phyloP scores from a whole-genome alignment of 1,140 invertebrate species.

The Oncopodura yosiiana region DNA sequence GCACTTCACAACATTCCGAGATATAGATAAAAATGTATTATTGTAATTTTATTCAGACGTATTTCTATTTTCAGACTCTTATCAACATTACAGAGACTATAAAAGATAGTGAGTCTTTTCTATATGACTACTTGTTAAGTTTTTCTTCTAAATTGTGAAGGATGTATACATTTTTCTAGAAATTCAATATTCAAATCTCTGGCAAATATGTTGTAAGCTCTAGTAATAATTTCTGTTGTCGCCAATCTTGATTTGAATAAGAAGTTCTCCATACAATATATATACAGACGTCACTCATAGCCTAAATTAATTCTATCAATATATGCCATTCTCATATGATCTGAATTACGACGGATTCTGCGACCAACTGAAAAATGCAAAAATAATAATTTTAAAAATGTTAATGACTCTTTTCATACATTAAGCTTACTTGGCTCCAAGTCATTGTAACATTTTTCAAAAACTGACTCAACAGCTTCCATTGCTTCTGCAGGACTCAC shows the following conservation, averaged over 20 bases:
- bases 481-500: constrained; percentile 60
- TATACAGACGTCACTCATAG: constrained; percentile 45
- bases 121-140: too few species aligned
- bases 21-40: too few species aligned
- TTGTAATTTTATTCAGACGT: too few species aligned
- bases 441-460: constrained; percentile 84
- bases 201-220: not conserved
- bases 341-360: constrained; percentile 62
- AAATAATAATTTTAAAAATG: too few species aligned
- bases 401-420: too few species aligned
- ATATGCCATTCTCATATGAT: constrained; percentile 65
- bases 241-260: not conserved
- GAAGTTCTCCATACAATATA: not conserved
- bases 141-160: too few species aligned
- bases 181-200: not conserved
- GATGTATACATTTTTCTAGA: too few species aligned
- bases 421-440: constrained; percentile 86
- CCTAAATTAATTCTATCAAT: constrained; percentile 67
- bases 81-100: too few species aligned
- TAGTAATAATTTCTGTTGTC: not conserved
- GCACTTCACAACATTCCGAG: too few species aligned
- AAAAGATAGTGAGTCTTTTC: too few species aligned
- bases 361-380: too few species aligned
- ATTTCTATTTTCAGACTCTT: too few species aligned
- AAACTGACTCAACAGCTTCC: constrained; percentile 73